These are phyloP conservation scores for Corythaeola cristata DNA, from an alignment of 2,113 vertebrate species.

Conservation along the genomic window DNA sequence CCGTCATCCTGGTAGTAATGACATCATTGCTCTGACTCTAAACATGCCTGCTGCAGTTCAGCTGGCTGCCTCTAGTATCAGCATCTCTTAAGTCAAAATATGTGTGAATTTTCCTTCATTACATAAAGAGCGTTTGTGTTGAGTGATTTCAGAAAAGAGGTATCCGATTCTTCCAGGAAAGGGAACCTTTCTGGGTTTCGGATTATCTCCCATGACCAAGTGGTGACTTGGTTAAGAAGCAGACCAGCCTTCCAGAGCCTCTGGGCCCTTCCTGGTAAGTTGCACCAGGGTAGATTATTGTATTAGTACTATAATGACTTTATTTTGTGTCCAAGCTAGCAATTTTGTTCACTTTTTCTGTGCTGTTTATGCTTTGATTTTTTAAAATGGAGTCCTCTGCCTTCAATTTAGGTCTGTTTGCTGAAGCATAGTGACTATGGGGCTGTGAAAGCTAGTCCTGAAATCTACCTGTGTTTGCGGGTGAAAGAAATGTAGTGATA, in stretches of 20 bases:
- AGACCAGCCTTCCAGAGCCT: not conserved
- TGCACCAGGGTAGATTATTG: not conserved
- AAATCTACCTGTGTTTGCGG: not conserved
- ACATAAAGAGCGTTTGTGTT: not conserved
- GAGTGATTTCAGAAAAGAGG: not conserved
- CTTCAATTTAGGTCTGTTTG: not conserved
- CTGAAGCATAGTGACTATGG: not conserved
- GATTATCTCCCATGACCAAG: not conserved
- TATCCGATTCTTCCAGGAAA: not conserved
- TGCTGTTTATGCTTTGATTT: not conserved
- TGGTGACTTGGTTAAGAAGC: not conserved
- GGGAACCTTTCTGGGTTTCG: not conserved
- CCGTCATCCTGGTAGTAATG: not conserved
- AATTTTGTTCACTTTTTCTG: not conserved
- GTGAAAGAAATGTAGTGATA: not conserved
- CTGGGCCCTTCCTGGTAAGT: not conserved
- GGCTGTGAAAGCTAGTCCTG: not conserved
- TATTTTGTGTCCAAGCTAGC: not conserved
- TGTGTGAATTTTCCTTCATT: not conserved
- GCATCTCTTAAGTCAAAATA: not conserved
- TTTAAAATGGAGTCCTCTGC: not conserved
- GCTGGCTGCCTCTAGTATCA: not conserved
- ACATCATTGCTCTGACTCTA: not conserved
- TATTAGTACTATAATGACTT: not conserved
- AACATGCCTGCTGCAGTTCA: not conserved